Percentiles rank a stretch among this genome's conserved stretches.
Evolutionary conservation across 2,888 invertebrate genomes (phyloP).

Genomic region (Eledona agricola): DNA sequence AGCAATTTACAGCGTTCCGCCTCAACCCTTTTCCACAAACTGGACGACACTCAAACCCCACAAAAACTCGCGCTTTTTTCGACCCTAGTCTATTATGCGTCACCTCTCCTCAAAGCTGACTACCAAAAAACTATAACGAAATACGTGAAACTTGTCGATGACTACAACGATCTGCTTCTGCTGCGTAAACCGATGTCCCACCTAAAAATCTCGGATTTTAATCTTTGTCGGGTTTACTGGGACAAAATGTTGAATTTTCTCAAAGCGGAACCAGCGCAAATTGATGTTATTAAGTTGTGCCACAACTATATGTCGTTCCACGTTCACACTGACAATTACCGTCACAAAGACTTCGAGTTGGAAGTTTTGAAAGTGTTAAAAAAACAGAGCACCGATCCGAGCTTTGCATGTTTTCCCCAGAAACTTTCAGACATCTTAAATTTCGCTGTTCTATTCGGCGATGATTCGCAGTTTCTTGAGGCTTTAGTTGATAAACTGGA

Average conservation of each 20-base stretch:
- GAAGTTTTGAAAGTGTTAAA: slow-evolving; percentile 59
- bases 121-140: slow-evolving; percentile 58
- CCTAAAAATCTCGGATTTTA: slow-evolving; percentile 63
- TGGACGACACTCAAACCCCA: slow-evolving; percentile 47
- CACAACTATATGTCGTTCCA: slow-evolving; percentile 67
- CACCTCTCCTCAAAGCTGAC: slow-evolving; percentile 60
- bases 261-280: too few species aligned
- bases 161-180: slow-evolving; percentile 53
- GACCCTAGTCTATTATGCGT: slow-evolving; percentile 61
- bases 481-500: slow-evolving; percentile 58
- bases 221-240: slow-evolving; percentile 64
- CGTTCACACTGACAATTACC: slow-evolving; percentile 65
- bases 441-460: slow-evolving; percentile 64
- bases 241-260: slow-evolving; percentile 57
- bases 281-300: slow-evolving; percentile 60
- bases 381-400: slow-evolving; percentile 55
- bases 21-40: slow-evolving; percentile 55
- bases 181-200: slow-evolving; percentile 63
- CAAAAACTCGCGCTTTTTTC: slow-evolving; percentile 60
- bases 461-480: slow-evolving; percentile 54
- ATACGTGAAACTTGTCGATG: slow-evolving; percentile 54
- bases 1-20: slow-evolving; percentile 60
- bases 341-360: slow-evolving; percentile 63
- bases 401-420: slow-evolving; percentile 58
- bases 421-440: slow-evolving; percentile 60